Evolutionary conservation across 2,113 vertebrate species (phyloP), one percentile per base, ranked within the genome.

Genomic region (Formicarius rufipectus): DNA sequence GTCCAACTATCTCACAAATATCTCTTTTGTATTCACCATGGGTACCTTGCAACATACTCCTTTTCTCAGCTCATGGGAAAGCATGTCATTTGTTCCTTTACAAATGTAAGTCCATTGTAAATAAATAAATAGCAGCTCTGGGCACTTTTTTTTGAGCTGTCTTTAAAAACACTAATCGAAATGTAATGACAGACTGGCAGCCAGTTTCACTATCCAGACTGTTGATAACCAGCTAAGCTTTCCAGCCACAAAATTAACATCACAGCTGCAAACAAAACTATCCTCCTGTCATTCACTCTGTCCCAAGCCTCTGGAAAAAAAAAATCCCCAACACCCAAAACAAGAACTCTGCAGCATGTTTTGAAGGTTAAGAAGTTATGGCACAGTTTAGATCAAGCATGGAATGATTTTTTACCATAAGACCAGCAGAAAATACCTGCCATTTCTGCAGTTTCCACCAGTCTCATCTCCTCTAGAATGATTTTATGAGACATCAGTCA

Each of bases 171-270:
- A 90, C 88, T 93, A 93, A 96, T 94, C 80, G 9, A 96, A 96
- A 94, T 78, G 69, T 93, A 96, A 96, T 94, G 96, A 89, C 88
- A 96, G 76, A 56, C 92, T 96, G 85, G 85, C 95, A 94, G 92
- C 40, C 90, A 93, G 76, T 68, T 90, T 69, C 21, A 17, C 93
- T 62, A 68, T 79, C 86, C 68, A 94, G 83, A 85, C 53, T 71
- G 50, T 37, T 88, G 85, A 90, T 96, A 95, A 95, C 75, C 87
- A 91, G 72, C 76, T 86, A 80, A 68, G 83, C 67, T 92, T 88
- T 81, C 87, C 92, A 96, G 79, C 47, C 68, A 93, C 84, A 96
- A 68, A 93, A 97, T 96, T 81, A 95, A 63, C 79, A 94, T 75
- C 76, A 55, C 80, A 71, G 52, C 56, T 1, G 0, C 64, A 86